phyloP scores from a whole-genome alignment of 2,113 vertebrate genomes.

The Tachycineta bicolor region DNA sequence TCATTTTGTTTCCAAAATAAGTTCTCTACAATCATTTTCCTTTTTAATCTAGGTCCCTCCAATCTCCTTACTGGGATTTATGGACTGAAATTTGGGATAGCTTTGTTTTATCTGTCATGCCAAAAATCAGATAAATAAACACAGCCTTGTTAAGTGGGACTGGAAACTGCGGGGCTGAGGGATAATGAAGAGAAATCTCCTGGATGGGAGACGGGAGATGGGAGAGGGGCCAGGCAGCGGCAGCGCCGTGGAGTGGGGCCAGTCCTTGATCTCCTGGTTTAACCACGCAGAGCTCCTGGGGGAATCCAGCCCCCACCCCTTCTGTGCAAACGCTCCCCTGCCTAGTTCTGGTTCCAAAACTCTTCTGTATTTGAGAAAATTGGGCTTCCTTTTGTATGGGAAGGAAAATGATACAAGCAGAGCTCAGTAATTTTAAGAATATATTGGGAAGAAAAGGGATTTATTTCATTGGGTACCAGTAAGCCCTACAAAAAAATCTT shows the following conservation, averaged over 20 bases:
- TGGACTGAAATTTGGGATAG: background rate
- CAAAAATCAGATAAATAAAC: background rate
- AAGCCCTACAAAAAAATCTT: background rate
- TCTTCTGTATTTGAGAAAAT: background rate
- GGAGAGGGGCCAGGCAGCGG: background rate
- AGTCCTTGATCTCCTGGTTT: rapidly evolving
- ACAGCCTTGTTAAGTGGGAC: background rate
- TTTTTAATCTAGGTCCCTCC: background rate
- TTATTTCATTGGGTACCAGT: background rate
- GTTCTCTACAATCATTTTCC: background rate
- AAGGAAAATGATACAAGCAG: background rate
- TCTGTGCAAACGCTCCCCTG: background rate
- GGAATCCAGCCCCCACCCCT: rapidly evolving
- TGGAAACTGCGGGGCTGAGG: background rate
- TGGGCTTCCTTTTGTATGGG: background rate
- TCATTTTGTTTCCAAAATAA: background rate
- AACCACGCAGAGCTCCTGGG: background rate
- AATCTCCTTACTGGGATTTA: background rate
- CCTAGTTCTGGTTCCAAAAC: background rate
- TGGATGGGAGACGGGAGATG: background rate
- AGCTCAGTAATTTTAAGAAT: background rate
- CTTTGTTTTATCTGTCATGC: background rate
- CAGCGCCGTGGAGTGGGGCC: rapidly evolving
- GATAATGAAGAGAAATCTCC: background rate
- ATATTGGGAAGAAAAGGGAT: background rate